These are phyloP conservation scores for Oscheius sp. DNA, from an alignment of 2,888 invertebrate species.

Conservation along the genomic window DNA sequence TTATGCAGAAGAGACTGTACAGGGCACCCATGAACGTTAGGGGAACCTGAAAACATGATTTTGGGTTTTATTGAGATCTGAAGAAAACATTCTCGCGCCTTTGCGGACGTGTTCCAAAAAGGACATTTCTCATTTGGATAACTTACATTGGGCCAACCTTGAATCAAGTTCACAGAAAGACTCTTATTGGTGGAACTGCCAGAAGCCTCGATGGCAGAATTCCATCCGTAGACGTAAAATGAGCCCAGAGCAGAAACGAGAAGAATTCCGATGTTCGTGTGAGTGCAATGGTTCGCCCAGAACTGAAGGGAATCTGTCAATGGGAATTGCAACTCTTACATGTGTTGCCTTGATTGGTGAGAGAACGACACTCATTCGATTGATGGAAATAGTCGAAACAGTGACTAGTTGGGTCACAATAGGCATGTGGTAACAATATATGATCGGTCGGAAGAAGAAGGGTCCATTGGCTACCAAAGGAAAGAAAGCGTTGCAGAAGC, in stretches of 20 bases:
- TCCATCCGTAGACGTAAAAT: background rate
- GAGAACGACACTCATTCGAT: conserved; percentile 20
- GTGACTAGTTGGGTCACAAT: conserved; percentile 1
- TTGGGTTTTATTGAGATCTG: too few species aligned
- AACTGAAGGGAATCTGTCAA: background rate
- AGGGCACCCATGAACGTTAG: too few species aligned
- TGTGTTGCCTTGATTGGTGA: conserved; percentile 2
- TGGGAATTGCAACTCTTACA: background rate
- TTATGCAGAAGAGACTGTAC: too few species aligned
- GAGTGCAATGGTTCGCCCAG: background rate
- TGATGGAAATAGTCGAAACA: conserved; percentile 4
- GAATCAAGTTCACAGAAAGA: too few species aligned
- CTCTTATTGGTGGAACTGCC: too few species aligned
- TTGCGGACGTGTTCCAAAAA: too few species aligned
- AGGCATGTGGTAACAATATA: background rate
- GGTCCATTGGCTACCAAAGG: background rate
- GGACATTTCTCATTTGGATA: too few species aligned
- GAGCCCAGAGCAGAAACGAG: background rate
- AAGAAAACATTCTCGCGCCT: too few species aligned
- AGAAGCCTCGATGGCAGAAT: too few species aligned
- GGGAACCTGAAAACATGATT: too few species aligned
- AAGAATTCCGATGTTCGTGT: background rate
- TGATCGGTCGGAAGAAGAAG: background rate
- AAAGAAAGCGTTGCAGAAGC: conserved; percentile 1
- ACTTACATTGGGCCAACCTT: too few species aligned